A percentile compares a stretch with the other conserved stretches of the same genome.
These are phyloP conservation scores for Parnassius mnemosyne DNA, from an alignment of 2,888 invertebrate species.

Conservation along the genomic window DNA sequence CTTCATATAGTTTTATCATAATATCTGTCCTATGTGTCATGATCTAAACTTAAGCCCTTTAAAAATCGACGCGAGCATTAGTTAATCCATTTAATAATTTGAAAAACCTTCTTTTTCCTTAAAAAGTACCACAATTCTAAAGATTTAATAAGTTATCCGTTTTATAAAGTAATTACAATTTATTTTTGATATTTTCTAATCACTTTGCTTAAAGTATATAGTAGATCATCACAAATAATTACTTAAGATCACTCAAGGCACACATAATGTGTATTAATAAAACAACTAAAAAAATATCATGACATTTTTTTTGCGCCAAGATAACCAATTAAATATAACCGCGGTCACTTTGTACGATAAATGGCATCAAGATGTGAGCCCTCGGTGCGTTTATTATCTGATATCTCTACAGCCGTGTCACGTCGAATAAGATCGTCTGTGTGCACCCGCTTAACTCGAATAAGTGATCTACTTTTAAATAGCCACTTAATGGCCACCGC, in stretches of 20 bases:
- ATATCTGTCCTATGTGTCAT: too few relatives aligned
- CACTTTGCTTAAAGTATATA: too few relatives aligned
- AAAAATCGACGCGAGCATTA: too few relatives aligned
- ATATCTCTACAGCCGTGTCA: slow-evolving; percentile 69
- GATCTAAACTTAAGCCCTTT: too few relatives aligned
- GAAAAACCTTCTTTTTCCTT: too few relatives aligned
- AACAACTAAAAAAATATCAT: slow-evolving; percentile 1
- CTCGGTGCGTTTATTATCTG: slow-evolving; percentile 59
- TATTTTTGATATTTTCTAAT: too few relatives aligned
- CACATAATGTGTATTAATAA: slow-evolving; percentile 21
- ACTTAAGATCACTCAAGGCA: not conserved
- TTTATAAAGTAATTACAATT: too few relatives aligned
- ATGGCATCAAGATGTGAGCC: slow-evolving; percentile 61
- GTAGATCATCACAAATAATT: not conserved
- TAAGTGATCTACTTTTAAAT: slow-evolving; percentile 66
- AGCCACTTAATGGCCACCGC: slow-evolving; percentile 58
- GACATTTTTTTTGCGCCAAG: slow-evolving; percentile 37
- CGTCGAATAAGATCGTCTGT: slow-evolving; percentile 61
- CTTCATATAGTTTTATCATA: too few relatives aligned
- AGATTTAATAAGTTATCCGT: too few relatives aligned
- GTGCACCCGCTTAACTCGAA: slow-evolving; percentile 46
- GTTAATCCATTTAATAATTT: too few relatives aligned
- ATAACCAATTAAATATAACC: slow-evolving; percentile 60
- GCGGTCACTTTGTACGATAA: slow-evolving; percentile 54
- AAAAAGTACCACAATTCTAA: too few relatives aligned